These are phyloP conservation scores for Pomatorhinus ruficollis DNA, from an alignment of 2,113 vertebrate genomes.

Conservation along the genomic window DNA sequence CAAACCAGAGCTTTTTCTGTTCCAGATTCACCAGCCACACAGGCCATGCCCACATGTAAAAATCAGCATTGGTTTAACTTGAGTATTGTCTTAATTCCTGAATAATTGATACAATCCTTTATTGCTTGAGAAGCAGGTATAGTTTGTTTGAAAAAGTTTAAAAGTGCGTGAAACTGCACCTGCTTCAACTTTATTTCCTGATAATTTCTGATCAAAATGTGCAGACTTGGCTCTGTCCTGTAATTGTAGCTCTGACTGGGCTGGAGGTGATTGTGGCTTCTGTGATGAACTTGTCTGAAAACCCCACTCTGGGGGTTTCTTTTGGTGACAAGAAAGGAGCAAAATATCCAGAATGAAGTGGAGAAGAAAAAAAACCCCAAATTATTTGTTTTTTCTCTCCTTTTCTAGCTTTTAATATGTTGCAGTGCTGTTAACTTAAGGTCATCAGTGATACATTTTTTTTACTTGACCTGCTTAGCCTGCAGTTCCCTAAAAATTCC, in stretches of 20 bases:
- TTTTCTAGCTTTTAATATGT: not conserved
- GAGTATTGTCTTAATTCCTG: not conserved
- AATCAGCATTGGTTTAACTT: not conserved
- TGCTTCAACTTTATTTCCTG: not conserved
- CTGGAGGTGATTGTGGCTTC: not conserved
- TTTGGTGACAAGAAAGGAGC: not conserved
- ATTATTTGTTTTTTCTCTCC: accelerated
- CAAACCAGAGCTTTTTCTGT: not conserved
- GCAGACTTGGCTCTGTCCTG: not conserved
- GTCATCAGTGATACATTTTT: accelerated
- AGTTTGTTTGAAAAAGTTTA: not conserved
- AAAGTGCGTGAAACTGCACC: not conserved
- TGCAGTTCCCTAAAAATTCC: not conserved
- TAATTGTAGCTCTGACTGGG: not conserved
- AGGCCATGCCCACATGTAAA: accelerated
- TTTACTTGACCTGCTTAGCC: not conserved
- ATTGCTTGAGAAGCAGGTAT: not conserved
- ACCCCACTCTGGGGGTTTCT: accelerated
- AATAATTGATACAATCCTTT: not conserved
- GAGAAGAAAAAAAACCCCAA: not conserved
- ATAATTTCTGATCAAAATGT: not conserved
- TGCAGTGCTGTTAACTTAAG: not conserved
- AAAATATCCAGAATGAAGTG: not conserved
- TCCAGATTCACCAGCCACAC: accelerated
- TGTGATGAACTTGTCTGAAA: not conserved